phyloP scores from a whole-genome alignment of 2,888 invertebrate genomes.

The Hydraecia micacea region DNA sequence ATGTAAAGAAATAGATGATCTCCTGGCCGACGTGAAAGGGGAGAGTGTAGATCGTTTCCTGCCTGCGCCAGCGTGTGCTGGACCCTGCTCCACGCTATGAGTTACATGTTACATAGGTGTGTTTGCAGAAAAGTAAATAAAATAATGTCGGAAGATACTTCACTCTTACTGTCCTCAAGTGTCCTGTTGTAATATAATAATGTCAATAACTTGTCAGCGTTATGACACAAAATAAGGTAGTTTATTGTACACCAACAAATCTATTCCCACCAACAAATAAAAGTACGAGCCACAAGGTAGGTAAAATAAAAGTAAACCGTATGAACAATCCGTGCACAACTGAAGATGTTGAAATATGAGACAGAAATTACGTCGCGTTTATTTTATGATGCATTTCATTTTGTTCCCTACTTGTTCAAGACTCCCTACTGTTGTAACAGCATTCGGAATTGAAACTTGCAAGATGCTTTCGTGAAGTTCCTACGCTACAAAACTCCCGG shows the following conservation, averaged over 20 bases:
- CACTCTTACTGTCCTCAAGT: not conserved
- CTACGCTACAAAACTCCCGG: constrained; percentile 79
- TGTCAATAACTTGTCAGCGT: not conserved
- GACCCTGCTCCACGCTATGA: constrained; percentile 23
- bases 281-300: constrained; percentile 54
- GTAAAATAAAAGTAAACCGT: constrained; percentile 51
- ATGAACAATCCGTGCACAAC: constrained; percentile 52
- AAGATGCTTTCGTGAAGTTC: constrained; percentile 82
- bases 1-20: constrained; percentile 68
- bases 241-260: constrained; percentile 37
- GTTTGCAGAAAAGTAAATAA: constrained; percentile 28
- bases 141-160: constrained; percentile 14
- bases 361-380: constrained; percentile 71
- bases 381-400: constrained; percentile 81
- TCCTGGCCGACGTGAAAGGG: constrained; percentile 65
- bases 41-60: constrained; percentile 68
- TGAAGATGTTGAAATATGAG: constrained; percentile 65
- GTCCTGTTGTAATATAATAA: constrained; percentile 8
- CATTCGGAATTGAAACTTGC: constrained; percentile 83
- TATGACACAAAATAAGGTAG: constrained; percentile 21
- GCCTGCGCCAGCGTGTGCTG: constrained; percentile 54
- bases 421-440: constrained; percentile 77
- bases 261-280: constrained; percentile 46
- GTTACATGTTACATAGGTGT: not conserved
- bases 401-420: constrained; percentile 73